Evolutionary conservation across 2,797 vertebrate species (phyloP).

Genomic region (Xerus rutilus): DNA sequence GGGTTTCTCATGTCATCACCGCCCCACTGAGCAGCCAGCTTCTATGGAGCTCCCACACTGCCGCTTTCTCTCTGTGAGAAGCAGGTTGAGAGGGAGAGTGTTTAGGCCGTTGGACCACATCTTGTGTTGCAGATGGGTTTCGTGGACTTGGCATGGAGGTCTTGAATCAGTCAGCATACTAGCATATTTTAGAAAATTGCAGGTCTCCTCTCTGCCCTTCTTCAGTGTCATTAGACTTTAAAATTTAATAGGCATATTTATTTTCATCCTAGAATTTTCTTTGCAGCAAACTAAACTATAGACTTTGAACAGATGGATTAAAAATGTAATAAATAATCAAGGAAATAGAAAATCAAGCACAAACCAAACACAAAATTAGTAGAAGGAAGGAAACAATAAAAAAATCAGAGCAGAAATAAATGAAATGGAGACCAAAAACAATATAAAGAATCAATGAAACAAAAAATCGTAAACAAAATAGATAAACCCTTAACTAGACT

Average conservation of each 20-base stretch:
- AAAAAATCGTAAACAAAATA: not conserved
- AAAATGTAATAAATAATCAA: not conserved
- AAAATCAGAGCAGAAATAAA: not conserved
- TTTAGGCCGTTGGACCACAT: not conserved
- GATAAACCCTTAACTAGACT: not conserved
- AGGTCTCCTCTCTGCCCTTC: not conserved
- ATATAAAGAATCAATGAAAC: not conserved
- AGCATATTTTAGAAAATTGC: constrained; percentile 33
- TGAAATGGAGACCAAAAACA: not conserved
- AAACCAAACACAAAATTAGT: not conserved
- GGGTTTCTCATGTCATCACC: constrained; percentile 30
- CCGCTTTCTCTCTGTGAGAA: not conserved
- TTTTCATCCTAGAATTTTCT: not conserved
- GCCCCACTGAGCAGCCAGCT: not conserved
- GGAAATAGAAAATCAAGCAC: not conserved
- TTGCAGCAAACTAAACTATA: not conserved
- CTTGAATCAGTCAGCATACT: not conserved
- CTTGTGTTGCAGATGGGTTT: not conserved
- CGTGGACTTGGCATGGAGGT: not conserved
- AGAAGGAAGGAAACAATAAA: not conserved
- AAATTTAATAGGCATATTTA: not conserved
- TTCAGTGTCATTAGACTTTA: constrained; percentile 7
- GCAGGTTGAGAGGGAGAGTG: not conserved
- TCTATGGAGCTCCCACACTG: not conserved
- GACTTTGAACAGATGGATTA: not conserved